Evolutionary conservation across 2,888 invertebrate genomes (phyloP).

Genomic region (Conomelus anceps): DNA sequence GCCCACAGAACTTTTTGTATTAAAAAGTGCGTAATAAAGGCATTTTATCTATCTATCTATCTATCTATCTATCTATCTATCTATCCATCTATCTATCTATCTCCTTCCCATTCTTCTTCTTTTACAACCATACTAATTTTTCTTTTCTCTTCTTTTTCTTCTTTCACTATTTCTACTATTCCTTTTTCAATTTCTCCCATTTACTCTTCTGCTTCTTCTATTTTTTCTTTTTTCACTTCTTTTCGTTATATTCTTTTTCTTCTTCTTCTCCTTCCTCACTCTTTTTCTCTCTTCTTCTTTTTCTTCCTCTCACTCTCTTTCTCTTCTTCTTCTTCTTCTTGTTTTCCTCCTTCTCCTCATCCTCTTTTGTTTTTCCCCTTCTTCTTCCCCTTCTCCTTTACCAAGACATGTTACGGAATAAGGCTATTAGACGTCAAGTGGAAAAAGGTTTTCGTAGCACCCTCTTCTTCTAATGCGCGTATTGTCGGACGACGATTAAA

Average conservation of each 20-base stretch:
- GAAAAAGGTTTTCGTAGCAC: background rate
- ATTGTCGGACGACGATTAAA: constrained; percentile 21
- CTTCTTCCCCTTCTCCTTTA: background rate
- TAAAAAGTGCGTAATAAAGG: no score
- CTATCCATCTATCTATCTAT: background rate
- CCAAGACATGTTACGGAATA: background rate
- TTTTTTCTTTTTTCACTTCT: background rate
- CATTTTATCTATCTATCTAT: no score
- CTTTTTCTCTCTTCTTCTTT: background rate
- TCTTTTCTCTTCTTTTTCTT: background rate
- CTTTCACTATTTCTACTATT: background rate
- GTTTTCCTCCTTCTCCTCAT: background rate
- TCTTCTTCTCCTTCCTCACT: background rate
- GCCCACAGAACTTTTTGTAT: no score
- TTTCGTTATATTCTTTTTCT: no score
- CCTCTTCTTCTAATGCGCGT: background rate
- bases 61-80: no score
- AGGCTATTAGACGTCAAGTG: background rate
- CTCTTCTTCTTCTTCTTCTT: background rate
- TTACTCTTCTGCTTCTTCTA: background rate
- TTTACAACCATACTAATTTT: no score
- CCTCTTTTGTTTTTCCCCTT: background rate
- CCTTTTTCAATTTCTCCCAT: background rate
- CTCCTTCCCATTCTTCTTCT: background rate
- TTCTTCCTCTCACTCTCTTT: background rate